A percentile compares a stretch with the other conserved stretches of the same genome.
phyloP scores from a whole-genome alignment of 1,140 invertebrate species.

The Neomicropteryx cornuta region DNA sequence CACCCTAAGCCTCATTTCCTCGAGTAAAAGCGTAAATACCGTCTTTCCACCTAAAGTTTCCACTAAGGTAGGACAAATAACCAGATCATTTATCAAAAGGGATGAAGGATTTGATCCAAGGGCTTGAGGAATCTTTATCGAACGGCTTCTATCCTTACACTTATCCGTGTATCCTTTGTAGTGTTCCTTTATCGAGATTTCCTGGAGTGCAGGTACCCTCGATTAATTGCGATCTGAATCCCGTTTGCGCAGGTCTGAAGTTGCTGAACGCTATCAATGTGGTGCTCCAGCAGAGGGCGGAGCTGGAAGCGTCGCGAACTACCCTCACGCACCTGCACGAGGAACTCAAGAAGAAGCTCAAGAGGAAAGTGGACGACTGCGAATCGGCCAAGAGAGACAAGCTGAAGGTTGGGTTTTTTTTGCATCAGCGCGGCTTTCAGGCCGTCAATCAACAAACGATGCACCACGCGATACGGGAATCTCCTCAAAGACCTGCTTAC shows the following conservation, averaged over 20 bases:
- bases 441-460: no score
- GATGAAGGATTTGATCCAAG: neutral
- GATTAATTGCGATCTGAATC: neutral
- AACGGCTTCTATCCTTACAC: neutral
- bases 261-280: constrained; percentile 29
- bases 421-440: no score
- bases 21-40: no score
- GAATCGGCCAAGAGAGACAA: constrained; percentile 31
- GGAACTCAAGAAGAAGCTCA: constrained; percentile 28
- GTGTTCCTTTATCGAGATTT: neutral
- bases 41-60: no score
- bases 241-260: constrained; percentile 25
- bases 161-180: neutral
- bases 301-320: constrained; percentile 24
- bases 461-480: no score
- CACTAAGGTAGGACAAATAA: no score
- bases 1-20: no score
- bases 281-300: constrained; percentile 29
- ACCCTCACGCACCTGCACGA: constrained; percentile 28
- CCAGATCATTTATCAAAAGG: neutral
- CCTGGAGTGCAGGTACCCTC: neutral
- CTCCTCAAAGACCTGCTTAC: no score
- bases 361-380: constrained; percentile 28
- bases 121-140: neutral
- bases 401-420: constrained; percentile 32